These are phyloP conservation scores for Drosophila punjabiensis DNA, from an alignment of 1,140 invertebrate genomes.

Conservation along the genomic window DNA sequence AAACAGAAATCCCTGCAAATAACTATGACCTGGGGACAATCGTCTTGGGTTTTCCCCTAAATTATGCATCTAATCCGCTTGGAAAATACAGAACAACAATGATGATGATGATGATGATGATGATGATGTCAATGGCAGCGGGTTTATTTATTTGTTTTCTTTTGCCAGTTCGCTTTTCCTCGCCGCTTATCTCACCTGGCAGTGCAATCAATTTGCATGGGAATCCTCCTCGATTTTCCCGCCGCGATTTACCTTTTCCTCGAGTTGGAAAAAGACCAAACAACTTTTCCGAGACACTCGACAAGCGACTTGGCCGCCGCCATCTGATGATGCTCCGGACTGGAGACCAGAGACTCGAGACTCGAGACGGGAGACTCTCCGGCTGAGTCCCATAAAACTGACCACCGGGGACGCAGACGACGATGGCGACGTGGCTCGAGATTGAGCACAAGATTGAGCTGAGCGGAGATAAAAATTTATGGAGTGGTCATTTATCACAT, in stretches of 20 bases:
- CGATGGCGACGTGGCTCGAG: constrained; percentile 27
- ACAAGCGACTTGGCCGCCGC: constrained; percentile 35
- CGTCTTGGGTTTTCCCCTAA: constrained; percentile 10
- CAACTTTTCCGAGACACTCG: constrained; percentile 59
- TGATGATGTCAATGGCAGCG: constrained; percentile 31
- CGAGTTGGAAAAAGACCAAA: constrained; percentile 43
- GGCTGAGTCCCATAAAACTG: constrained; percentile 61
- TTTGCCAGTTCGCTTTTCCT: constrained; percentile 15
- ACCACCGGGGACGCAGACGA: constrained; percentile 44
- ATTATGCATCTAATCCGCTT: constrained; percentile 18
- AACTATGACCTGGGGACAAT: constrained; percentile 14
- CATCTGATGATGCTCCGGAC: constrained; percentile 33
- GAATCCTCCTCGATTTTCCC: constrained; percentile 17
- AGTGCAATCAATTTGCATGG: constrained; percentile 73
- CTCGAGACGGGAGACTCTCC: constrained; percentile 1
- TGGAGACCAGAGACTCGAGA: not conserved
- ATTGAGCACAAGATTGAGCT: constrained; percentile 74
- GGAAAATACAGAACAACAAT: constrained; percentile 6
- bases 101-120: constrained; percentile 19
- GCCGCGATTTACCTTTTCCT: constrained; percentile 2
- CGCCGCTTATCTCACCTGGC: constrained; percentile 30
- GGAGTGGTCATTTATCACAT: constrained; percentile 78
- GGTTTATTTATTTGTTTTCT: constrained; percentile 54
- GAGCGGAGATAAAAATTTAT: constrained; percentile 80
- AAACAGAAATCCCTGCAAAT: not conserved